These are phyloP conservation scores for Melanogrammus aeglefinus DNA, from an alignment of 2,797 vertebrate genomes.

Conservation along the genomic window DNA sequence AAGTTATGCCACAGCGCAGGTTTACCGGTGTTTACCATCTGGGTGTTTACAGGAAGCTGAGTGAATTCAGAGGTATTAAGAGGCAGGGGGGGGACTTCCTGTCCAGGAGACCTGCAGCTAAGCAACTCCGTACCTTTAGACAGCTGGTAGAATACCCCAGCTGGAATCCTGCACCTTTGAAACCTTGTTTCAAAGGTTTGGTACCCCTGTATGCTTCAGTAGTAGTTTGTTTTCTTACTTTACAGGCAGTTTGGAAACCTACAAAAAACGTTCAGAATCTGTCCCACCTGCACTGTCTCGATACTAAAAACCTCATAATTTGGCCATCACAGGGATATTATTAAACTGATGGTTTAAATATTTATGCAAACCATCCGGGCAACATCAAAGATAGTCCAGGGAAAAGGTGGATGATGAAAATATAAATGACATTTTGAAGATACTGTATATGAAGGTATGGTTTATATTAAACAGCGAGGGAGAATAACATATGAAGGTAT, in stretches of 20 bases:
- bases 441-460: not conserved
- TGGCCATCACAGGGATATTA: conserved; percentile 12
- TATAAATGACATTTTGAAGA: not conserved
- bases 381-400: conserved; percentile 17
- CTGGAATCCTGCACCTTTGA: no score
- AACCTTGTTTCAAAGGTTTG: no score
- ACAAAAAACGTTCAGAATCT: not conserved
- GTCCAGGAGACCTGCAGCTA: no score
- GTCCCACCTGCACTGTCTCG: not conserved
- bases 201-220: no score
- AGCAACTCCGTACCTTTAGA: no score
- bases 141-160: no score
- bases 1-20: not conserved
- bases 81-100: not conserved
- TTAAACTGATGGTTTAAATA: conserved; percentile 3
- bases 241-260: no score
- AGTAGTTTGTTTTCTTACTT: no score
- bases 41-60: no score
- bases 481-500: no score
- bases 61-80: not conserved
- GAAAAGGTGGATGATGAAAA: conserved; percentile 15
- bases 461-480: not conserved
- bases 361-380: not conserved
- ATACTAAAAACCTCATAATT: conserved; percentile 13
- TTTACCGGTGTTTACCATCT: no score